Conservation (phyloP, 2,888 invertebrate genomes). For the Aspidiotus rigidus region DNA sequence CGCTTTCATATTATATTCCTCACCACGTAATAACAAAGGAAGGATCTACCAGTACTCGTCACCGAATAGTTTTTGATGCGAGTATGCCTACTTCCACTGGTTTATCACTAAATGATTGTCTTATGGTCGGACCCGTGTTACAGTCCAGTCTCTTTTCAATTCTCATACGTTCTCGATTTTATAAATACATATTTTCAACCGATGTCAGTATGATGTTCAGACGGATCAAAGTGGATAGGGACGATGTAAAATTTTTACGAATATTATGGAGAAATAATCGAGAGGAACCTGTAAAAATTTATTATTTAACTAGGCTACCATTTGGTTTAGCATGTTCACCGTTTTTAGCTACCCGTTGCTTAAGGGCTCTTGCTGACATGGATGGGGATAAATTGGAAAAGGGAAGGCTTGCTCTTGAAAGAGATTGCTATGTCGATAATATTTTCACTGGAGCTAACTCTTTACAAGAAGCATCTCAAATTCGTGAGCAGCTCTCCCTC, state of each 20-base stretch:
- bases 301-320: not conserved
- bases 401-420: not conserved
- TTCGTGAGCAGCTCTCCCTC: no score
- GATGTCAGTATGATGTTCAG: not conserved
- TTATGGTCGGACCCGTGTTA: not conserved
- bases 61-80: not conserved
- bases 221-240: not conserved
- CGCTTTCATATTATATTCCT: constrained; percentile 3
- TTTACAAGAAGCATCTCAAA: not conserved
- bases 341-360: not conserved
- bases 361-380: not conserved
- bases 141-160: not conserved
- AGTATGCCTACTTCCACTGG: not conserved
- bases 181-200: constrained; percentile 3
- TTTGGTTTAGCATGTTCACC: not conserved
- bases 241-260: not conserved
- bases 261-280: constrained; percentile 8
- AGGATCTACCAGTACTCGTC: not conserved
- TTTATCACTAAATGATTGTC: not conserved
- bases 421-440: constrained; percentile 6
- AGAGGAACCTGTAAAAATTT: not conserved
- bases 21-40: not conserved
- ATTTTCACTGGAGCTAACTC: not conserved
- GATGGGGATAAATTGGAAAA: not conserved
- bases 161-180: not conserved